Evolutionary conservation across 2,113 vertebrate genomes (phyloP), one percentile per base, ranked within the genome.

Genomic region (Casuarius casuarius): DNA sequence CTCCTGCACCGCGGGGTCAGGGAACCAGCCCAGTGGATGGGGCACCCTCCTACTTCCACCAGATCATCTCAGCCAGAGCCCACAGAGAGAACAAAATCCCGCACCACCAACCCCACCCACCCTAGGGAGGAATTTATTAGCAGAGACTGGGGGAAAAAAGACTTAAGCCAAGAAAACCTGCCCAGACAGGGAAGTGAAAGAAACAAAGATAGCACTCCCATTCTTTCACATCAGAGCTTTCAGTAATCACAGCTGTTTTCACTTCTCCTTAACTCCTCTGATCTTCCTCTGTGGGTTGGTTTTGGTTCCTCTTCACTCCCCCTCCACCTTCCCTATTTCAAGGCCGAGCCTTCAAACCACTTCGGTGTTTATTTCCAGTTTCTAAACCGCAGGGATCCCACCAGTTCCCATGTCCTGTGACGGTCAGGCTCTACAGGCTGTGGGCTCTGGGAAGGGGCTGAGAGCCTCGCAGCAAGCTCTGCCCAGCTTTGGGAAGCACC

Each of bases 201-300:
- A 52, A 85, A 79, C 91, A 71, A 76, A 97, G 72, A 96, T 81
- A 96, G 85, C 0, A 9, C 79, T 81, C 46, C 93, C 44, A 61
- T 51, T 92, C 85, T 65, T 88, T 81, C 92, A 75, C 88, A 84
- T 63, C 4, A 3, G 68, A 67, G 83, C 87, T 89, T 86, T 88
- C 86, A 90, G 94, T 92, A 93, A 93, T 96, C 70, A 88, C 93
- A 96, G 90, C 94, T 92, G 82, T 85, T 97, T 94, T 96, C 95
- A 78, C 79, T 97, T 97, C 97, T 49, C 73, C 92, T 86, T 90
- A 0, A 0, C 48, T 11, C 16, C 84, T 54, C 56, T 0, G 5
- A 77, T 54, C 59, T 96, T 97, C 90, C 76, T 75, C 92, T 1
- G 0, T 29, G 1, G 11, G 62, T 20, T 85, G 90, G 96, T 96